A percentile compares a stretch with the other conserved stretches of the same genome.
Conservation (phyloP, 2,888 invertebrate species). For the Dryobotodes eremita region DNA sequence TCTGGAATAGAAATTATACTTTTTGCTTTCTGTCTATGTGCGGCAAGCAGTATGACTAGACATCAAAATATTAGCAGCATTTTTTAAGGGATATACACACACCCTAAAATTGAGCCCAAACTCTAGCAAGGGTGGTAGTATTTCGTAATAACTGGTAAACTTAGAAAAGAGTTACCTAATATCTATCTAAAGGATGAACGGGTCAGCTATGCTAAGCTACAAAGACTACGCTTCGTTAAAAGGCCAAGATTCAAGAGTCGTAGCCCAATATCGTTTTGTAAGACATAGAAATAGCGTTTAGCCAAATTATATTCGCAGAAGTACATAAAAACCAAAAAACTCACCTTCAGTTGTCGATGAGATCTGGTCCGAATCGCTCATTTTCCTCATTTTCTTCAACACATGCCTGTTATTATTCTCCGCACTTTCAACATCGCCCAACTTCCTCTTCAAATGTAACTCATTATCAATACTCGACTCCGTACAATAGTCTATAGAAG, state of each 20-base stretch:
- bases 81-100: background rate
- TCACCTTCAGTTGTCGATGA: constrained; percentile 87
- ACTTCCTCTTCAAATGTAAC: constrained; percentile 78
- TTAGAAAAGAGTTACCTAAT: background rate
- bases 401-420: constrained; percentile 83
- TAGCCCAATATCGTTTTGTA: background rate
- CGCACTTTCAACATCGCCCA: constrained; percentile 76
- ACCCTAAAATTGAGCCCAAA: background rate
- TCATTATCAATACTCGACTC: constrained; percentile 81
- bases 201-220: background rate
- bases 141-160: no score
- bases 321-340: constrained; percentile 23
- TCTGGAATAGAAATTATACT: constrained; percentile 2
- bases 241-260: background rate
- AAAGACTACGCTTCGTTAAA: no score
- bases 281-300: background rate
- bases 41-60: background rate
- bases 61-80: background rate
- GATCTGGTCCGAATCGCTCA: constrained; percentile 86
- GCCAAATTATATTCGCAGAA: background rate
- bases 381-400: constrained; percentile 83
- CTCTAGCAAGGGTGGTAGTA: background rate
- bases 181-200: no score
- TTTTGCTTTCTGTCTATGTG: background rate
- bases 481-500: constrained; percentile 82